Base-by-base conservation (phyloP, 2,113 vertebrate genomes). In the Bothrops jararaca region DNA sequence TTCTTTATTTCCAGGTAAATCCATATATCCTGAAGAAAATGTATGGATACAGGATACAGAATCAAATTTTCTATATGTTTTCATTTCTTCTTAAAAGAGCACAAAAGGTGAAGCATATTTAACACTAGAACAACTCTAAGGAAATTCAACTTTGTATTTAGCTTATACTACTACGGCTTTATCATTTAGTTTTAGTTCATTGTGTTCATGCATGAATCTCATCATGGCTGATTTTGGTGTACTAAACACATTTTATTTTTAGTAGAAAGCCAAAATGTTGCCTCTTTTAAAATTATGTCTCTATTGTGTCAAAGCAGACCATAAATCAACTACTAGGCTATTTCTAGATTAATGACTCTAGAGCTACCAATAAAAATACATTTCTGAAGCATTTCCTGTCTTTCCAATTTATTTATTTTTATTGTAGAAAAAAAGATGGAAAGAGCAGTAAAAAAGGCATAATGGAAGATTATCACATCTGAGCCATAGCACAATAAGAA, bases 11-110 rank as follows among this genome's bases (percentile, higher is more conserved):
- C 94, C 29, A 94, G 69, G 34, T 86, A 85, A 48, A 39, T 91
- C 92, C 94, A 95, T 97, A 93, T 85, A 94, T 60, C n/a, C 13
- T 6, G 42, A 26, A 89, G 11, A 92, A 95, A 96, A 94, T 86
- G 95, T 50, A 50, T 50, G 48, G 48, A 50, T 50, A 50, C 8
- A 50, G 48, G 39, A 24, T 91, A 92, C 85, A 2, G 0, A 10
- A 88, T 69, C 94, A 91, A 92, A 93, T 95, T 95, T 93, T 95
- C 64, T 89, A 95, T 85, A 93, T 12, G 53, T 93, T 94, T 92
- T 91, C 29, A 26, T 56, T 45, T 58, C 93, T 26, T 93, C 92
- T 85, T 48, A 91, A 94, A 92, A 80, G 45, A 53, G 91, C 56
- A 90, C 92, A 92, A 64, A 90, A 80, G 91, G 91, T 91, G 24